Percentiles rank a stretch among this genome's conserved stretches.
These are phyloP conservation scores for Micoletzkya japonica DNA, from an alignment of 2,888 invertebrate species.

Conservation along the genomic window DNA sequence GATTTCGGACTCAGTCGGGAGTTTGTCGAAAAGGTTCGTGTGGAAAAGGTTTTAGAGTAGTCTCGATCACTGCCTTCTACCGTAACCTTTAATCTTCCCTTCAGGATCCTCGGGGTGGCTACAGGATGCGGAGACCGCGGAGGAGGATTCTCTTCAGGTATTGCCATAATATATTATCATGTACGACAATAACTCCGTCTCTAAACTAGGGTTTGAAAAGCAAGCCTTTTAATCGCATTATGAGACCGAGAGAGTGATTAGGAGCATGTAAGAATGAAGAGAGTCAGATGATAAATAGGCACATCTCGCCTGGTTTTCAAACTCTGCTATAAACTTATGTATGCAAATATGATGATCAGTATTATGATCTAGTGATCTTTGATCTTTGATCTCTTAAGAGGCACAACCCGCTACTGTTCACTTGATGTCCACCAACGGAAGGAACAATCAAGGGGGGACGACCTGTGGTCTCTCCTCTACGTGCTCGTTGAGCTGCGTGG, in stretches of 20 bases:
- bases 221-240: too few relatives aligned
- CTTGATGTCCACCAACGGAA: slow-evolving; percentile 15
- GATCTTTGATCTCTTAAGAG: slow-evolving; percentile 5
- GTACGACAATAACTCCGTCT: too few relatives aligned
- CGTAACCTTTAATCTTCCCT: neutral
- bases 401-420: slow-evolving; percentile 27
- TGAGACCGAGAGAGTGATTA: too few relatives aligned
- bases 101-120: neutral
- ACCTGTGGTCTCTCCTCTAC: slow-evolving; percentile 27
- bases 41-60: too few relatives aligned
- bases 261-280: too few relatives aligned
- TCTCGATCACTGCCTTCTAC: too few relatives aligned
- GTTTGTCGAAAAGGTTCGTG: slow-evolving; percentile 21
- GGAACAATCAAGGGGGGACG: slow-evolving; percentile 13
- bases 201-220: too few relatives aligned
- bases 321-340: too few relatives aligned
- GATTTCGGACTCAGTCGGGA: slow-evolving; percentile 27
- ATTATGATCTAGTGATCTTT: neutral
- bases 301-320: too few relatives aligned
- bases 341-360: too few relatives aligned
- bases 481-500: slow-evolving; percentile 26
- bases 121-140: slow-evolving; percentile 25
- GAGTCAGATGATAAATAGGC: too few relatives aligned
- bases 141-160: slow-evolving; percentile 23
- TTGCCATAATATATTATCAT: too few relatives aligned